Conservation (phyloP, 2,888 invertebrate genomes). For the Galerucella nymphaeae region DNA sequence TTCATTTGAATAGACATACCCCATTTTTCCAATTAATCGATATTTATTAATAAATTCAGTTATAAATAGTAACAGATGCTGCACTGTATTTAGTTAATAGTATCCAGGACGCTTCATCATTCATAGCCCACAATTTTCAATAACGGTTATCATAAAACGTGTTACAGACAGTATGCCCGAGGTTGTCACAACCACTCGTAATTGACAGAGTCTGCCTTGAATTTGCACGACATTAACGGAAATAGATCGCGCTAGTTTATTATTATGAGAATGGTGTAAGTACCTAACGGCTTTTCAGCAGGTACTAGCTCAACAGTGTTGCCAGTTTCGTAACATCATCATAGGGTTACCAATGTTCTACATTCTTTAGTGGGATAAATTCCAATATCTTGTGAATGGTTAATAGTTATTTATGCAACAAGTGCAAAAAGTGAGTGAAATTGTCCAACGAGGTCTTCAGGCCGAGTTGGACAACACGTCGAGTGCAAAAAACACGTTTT, state of each 20-base stretch:
- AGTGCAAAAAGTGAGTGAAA: too few relatives aligned
- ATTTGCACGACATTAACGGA: slow-evolving; percentile 45
- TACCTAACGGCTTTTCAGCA: slow-evolving; percentile 22
- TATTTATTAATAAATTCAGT: neutral
- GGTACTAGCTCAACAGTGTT: slow-evolving; percentile 17
- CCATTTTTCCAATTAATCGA: too few relatives aligned
- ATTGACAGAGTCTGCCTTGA: slow-evolving; percentile 30
- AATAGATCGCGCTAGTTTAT: slow-evolving; percentile 36
- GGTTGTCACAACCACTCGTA: slow-evolving; percentile 29
- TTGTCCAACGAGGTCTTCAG: too few relatives aligned
- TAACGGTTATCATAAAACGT: slow-evolving; percentile 28
- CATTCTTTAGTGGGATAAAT: too few relatives aligned
- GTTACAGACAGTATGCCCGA: slow-evolving; percentile 26
- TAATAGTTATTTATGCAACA: too few relatives aligned
- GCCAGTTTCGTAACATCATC: neutral
- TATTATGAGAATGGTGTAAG: slow-evolving; percentile 29
- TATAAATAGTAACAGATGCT: neutral
- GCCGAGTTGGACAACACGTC: too few relatives aligned
- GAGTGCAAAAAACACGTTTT: too few relatives aligned
- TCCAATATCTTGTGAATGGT: too few relatives aligned
- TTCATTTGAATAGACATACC: too few relatives aligned
- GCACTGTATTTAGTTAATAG: neutral
- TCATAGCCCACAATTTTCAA: slow-evolving; percentile 25
- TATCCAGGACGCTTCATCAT: slow-evolving; percentile 11
- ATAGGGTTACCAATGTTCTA: too few relatives aligned